These are phyloP conservation scores for Haliclona indistincta DNA, from an alignment of 37 sponge, comb jelly and placozoan genomes.

Conservation along the genomic window DNA sequence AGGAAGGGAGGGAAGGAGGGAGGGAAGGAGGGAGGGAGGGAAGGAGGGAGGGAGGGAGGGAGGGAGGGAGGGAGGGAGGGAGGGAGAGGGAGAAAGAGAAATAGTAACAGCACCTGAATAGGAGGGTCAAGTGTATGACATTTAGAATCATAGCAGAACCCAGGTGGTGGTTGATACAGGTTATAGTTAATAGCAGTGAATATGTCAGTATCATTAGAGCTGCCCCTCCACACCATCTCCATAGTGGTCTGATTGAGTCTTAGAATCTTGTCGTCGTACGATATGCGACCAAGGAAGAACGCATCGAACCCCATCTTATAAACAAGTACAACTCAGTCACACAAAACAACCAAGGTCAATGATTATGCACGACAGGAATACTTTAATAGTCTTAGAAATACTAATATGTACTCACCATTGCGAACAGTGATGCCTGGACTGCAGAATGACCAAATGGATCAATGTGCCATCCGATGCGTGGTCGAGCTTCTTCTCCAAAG, in stretches of 20 bases:
- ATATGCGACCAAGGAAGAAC: constrained; percentile 90
- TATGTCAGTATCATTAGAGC: constrained; percentile 43
- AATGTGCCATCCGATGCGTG: constrained; percentile 76
- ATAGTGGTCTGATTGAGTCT: constrained; percentile 43
- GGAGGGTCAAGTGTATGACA: constrained; percentile 77
- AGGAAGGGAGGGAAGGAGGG: constrained; percentile 19
- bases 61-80: constrained; percentile 10
- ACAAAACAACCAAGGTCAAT: not conserved
- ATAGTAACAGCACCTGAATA: constrained; percentile 45
- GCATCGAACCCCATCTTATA: constrained; percentile 84
- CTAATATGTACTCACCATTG: constrained; percentile 36
- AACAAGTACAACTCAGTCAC: not conserved
- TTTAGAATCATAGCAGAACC: constrained; percentile 84
- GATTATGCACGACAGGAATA: not conserved
- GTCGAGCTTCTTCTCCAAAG: constrained; percentile 33
- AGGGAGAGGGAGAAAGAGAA: constrained; percentile 1
- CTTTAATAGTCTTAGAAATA: no score
- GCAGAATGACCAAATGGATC: constrained; percentile 88
- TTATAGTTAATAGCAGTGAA: constrained; percentile 88
- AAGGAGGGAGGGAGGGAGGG: constrained; percentile 20
- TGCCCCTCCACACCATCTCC: constrained; percentile 89
- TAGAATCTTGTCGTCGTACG: constrained; percentile 74
- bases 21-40: constrained; percentile 18
- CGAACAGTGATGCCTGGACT: constrained; percentile 62
- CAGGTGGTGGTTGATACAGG: constrained; percentile 80